Evolutionary conservation across 1,140 invertebrate species (phyloP), one percentile per base, ranked within the genome.

Genomic region (Camponotus floridanus): DNA sequence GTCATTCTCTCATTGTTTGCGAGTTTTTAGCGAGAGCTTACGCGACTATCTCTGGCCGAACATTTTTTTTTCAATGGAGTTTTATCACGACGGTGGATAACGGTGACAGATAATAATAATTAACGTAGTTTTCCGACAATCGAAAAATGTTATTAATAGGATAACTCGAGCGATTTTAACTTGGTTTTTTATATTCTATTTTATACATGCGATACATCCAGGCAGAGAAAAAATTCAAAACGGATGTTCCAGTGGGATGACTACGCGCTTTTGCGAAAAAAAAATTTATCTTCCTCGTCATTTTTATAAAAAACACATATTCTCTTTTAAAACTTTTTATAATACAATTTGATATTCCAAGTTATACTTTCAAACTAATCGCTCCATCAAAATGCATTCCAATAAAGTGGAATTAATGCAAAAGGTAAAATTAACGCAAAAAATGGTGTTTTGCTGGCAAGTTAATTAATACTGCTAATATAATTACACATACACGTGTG

Each of bases 401-500:
- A 15, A 80, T 55, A 39, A 33, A 11, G 13, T 62, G 55, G 15
- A 26, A 26, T 26, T 26, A 26, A 26, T 26, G 26, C 26, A 26
- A 26, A 26, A 26, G 26, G 26, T 26, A 26, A 26, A 26, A 21
- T 73, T 45, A 74, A 74, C 51, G 13, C 9, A 36, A 36, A 83
- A 59, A 81, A 48, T 55, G 39, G 18, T 15, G 36, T 26, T 73
- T 33, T 81, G 26, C 57, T 13, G 39, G 26, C 39, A 0, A 39
- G 26, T 36, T 73, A 83, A 83, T 83, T 83, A 81, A 83, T 73
- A 13, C 48, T 83, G 55, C 55, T 73, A 45, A 83, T 73, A 83
- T 61, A 83, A 83, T 83, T 83, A 83, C 39, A 26, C 55, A 15
- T 73, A 74, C 42, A 39, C 55, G 45, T 39, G 26, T 3, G 36